phyloP scores from a whole-genome alignment of 2,113 vertebrate species.

The Phoxinus phoxinus region DNA sequence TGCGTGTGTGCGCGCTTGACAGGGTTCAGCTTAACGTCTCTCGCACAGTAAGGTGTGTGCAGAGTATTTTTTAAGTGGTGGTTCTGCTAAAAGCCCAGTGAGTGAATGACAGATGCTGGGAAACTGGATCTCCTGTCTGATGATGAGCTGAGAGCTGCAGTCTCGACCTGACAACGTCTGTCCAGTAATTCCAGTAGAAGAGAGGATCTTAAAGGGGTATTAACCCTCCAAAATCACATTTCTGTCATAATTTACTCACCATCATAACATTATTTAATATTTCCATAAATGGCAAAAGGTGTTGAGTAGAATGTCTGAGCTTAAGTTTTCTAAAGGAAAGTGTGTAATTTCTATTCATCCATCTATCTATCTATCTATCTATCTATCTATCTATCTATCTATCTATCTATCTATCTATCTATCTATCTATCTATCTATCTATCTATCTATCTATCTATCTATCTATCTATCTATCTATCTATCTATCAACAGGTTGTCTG shows the following conservation, averaged over 20 bases:
- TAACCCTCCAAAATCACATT: background rate
- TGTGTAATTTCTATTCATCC: too few relatives aligned
- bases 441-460: too few relatives aligned
- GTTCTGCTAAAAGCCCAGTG: background rate
- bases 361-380: too few relatives aligned
- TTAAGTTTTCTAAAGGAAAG: background rate
- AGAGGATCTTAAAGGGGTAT: slow-evolving; percentile 19
- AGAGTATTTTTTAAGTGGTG: slow-evolving; percentile 20
- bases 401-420: too few relatives aligned
- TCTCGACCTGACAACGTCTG: background rate
- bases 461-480: too few relatives aligned
- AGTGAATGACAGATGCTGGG: slow-evolving; percentile 15
- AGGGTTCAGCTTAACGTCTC: slow-evolving; percentile 15
- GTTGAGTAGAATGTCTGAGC: background rate
- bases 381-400: too few relatives aligned
- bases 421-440: too few relatives aligned
- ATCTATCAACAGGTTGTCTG: accelerated
- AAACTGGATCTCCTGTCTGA: slow-evolving; percentile 1
- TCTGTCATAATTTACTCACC: background rate
- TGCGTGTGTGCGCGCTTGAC: too few relatives aligned
- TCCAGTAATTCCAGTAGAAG: background rate
- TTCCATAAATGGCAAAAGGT: background rate
- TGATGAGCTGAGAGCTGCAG: slow-evolving; percentile 13
- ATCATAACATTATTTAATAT: background rate
- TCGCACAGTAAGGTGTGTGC: slow-evolving; percentile 7